Evolutionary conservation across 2,888 invertebrate species (phyloP).

Genomic region (Nomada hirtipes): DNA sequence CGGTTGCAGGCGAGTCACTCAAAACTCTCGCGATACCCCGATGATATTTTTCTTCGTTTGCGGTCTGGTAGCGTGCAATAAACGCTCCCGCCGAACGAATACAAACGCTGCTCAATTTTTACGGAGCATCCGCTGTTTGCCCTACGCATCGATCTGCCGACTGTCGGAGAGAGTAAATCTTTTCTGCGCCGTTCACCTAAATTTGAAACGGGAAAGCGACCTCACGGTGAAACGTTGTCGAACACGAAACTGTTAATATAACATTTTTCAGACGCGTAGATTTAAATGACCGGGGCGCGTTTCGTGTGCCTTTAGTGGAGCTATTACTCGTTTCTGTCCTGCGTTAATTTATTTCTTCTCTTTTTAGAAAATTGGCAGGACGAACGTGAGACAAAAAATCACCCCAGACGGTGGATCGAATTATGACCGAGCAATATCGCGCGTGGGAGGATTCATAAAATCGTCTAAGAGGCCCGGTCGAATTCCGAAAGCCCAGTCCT

Average conservation of each 20-base stretch:
- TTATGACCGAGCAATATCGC: not conserved
- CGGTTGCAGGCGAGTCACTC: slow-evolving; percentile 19
- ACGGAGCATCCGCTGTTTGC: slow-evolving; percentile 5
- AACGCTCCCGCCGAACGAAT: slow-evolving; percentile 41
- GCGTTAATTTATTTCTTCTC: not conserved
- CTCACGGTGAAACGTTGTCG: not conserved
- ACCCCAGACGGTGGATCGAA: not conserved
- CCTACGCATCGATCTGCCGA: slow-evolving; percentile 9
- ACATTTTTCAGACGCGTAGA: no score
- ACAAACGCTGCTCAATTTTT: slow-evolving; percentile 38
- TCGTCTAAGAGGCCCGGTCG: slow-evolving; percentile 1
- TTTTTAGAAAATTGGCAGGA: no score
- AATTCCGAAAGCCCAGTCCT: not conserved
- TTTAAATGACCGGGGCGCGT: no score
- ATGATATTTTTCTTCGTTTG: slow-evolving; percentile 45
- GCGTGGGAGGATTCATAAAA: slow-evolving; percentile 34
- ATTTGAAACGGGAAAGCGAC: not conserved
- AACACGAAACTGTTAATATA: not conserved
- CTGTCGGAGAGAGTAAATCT: slow-evolving; percentile 8
- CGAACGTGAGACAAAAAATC: not conserved
- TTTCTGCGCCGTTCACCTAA: slow-evolving; percentile 6
- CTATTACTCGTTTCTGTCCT: not conserved
- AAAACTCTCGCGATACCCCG: slow-evolving; percentile 35
- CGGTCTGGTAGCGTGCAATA: slow-evolving; percentile 11
- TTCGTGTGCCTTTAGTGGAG: no score